A percentile compares a stretch with the other conserved stretches of the same genome.
phyloP scores from a whole-genome alignment of 2,113 vertebrate genomes.

The Girardinichthys multiradiatus region DNA sequence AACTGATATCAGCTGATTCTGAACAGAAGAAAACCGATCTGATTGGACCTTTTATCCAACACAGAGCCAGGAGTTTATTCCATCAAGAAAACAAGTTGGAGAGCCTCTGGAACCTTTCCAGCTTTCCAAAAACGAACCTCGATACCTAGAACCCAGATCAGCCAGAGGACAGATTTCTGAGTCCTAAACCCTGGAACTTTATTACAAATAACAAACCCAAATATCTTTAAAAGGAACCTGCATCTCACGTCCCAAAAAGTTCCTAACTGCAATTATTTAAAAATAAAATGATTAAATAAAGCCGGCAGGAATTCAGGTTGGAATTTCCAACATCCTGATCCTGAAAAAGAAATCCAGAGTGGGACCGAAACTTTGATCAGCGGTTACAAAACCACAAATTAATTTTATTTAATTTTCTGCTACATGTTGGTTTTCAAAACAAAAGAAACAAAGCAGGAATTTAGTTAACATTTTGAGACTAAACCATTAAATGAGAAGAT shows the following conservation, averaged over 20 bases:
- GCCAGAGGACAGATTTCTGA: background rate
- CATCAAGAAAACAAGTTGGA: background rate
- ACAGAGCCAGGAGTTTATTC: background rate
- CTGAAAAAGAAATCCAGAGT: no score
- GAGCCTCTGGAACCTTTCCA: background rate
- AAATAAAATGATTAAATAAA: no score
- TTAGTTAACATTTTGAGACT: no score
- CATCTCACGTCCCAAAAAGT: no score
- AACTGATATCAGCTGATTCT: slow-evolving; percentile 17
- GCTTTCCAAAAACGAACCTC: background rate
- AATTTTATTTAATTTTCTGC: no score
- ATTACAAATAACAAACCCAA: background rate
- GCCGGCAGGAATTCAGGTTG: no score
- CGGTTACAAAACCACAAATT: background rate
- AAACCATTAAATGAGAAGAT: no score
- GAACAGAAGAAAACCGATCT: slow-evolving; percentile 8
- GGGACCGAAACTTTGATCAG: background rate
- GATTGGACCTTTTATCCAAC: background rate
- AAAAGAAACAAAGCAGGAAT: background rate
- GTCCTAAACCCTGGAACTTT: no score
- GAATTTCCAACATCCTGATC: no score
- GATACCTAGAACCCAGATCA: background rate
- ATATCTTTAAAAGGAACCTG: background rate
- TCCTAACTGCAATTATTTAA: no score
- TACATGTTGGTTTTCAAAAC: background rate